Base-by-base conservation (phyloP, 2,797 vertebrate species). In the Cryptoblepharus egeriae region DNA sequence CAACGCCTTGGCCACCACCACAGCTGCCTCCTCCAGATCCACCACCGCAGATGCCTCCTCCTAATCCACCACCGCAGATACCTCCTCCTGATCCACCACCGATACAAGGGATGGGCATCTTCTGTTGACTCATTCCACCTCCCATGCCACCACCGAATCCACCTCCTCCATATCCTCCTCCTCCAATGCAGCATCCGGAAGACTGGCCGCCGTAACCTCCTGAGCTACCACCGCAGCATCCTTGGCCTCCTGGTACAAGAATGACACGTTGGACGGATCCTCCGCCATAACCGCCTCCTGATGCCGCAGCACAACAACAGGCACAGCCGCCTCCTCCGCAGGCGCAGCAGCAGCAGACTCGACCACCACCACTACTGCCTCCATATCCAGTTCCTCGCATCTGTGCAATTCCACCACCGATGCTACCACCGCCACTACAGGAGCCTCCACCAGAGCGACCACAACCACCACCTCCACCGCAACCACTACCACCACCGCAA, bases 171-270 rank as follows among this genome's bases (percentile, higher is more conserved):
- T n/a, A n/a, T n/a, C 1, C 5, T 55, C 49, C 85, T 20, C 65
- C 10, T 0, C 28, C 0, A 1, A 0, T 0, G 0, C 55, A 75
- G 75, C 87, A 90, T 12, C 28, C n/a, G 0, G 70, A n/a, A 0
- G 71, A 24, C 0, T 22, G 82, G 64, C 75, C 16, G 0, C 12
- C 0, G 35, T 60, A 72, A 39, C 79, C 32, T 10, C 75, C 12
- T 1, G 65, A 65, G 10, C 77, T 12, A 0, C 75, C 55, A 1
- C 74, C 60, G 28, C 81, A 77, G 39, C 52, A 77, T 20, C 81
- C 75, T 64, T 77, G 67, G 11, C 81, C 75, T 71, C 75, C 68
- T 1, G 68, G 22, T 2, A 75, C 58, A 1, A 69, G 32, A 26
- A 52, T 4, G 3, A 65, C 28, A 2, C 42, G 42, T 11, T 57